Evolutionary conservation across 1,140 invertebrate species (phyloP).

Genomic region (Artemia franciscana): DNA sequence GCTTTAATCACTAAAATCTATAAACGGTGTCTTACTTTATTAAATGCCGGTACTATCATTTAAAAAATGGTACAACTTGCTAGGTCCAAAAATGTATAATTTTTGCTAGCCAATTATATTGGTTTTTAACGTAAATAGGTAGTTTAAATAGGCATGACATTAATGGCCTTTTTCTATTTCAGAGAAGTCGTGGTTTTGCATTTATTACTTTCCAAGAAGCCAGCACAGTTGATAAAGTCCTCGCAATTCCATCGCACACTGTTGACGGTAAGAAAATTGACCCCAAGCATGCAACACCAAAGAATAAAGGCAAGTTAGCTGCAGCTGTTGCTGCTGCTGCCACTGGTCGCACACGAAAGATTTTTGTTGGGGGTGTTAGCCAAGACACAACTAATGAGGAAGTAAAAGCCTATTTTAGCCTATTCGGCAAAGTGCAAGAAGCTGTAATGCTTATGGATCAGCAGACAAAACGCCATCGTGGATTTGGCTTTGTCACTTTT

Average conservation of each 20-base stretch:
- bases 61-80: neutral
- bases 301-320: conserved; percentile 44
- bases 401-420: conserved; percentile 69
- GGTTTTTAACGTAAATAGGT: neutral
- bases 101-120: neutral
- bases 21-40: too few relatives aligned
- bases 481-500: conserved; percentile 78
- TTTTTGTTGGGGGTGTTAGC: conserved; percentile 71
- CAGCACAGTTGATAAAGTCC: conserved; percentile 63
- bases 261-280: conserved; percentile 85
- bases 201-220: conserved; percentile 81
- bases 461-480: conserved; percentile 68
- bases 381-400: conserved; percentile 75
- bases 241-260: conserved; percentile 68
- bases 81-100: neutral
- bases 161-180: conserved; percentile 21
- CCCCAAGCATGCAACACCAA: conserved; percentile 72
- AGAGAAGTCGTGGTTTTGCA: conserved; percentile 76
- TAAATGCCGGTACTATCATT: too few relatives aligned
- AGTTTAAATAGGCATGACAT: too few relatives aligned
- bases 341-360: conserved; percentile 56
- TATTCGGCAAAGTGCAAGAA: conserved; percentile 70
- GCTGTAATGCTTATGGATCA: conserved; percentile 86
- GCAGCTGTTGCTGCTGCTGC: conserved; percentile 1
- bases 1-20: too few relatives aligned